These are phyloP conservation scores for Ericerus pela DNA, from an alignment of 1,140 invertebrate genomes.

Conservation along the genomic window DNA sequence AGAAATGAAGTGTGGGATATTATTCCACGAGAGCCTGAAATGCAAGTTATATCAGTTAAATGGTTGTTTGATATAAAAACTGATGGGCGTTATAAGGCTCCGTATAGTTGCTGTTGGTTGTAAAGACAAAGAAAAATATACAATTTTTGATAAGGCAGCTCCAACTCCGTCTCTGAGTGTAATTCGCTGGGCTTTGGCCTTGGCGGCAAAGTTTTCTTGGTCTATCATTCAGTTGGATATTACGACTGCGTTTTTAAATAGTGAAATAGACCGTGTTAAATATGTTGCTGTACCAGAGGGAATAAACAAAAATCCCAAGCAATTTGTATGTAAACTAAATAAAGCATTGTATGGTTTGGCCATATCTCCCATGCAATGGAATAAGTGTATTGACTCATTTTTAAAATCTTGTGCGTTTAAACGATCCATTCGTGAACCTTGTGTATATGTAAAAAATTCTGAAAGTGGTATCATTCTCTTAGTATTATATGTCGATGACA, in stretches of 20 bases:
- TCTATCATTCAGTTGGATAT: slow-evolving; percentile 17
- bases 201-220: slow-evolving; percentile 25
- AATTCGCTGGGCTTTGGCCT: slow-evolving; percentile 25
- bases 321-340: slow-evolving; percentile 15
- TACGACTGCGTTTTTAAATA: slow-evolving; percentile 4
- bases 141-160: slow-evolving; percentile 25
- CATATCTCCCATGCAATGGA: slow-evolving; percentile 26
- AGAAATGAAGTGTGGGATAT: slow-evolving; percentile 27
- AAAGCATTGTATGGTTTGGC: slow-evolving; percentile 23
- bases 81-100: slow-evolving; percentile 18
- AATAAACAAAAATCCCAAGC: neutral
- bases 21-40: slow-evolving; percentile 23
- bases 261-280: neutral
- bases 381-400: slow-evolving; percentile 26
- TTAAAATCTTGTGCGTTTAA: slow-evolving; percentile 21
- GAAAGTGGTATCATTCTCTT: slow-evolving; percentile 16
- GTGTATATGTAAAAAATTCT: slow-evolving; percentile 18
- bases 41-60: slow-evolving; percentile 24
- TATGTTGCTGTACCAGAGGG: slow-evolving; percentile 6
- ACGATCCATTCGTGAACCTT: slow-evolving; percentile 19
- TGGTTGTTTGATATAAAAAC: slow-evolving; percentile 22
- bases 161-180: slow-evolving; percentile 22
- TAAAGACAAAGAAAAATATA: slow-evolving; percentile 17
- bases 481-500: slow-evolving; percentile 30
- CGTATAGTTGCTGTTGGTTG: slow-evolving; percentile 19